phyloP scores from a whole-genome alignment of 2,113 vertebrate species.

The Thalassoma bifasciatum region DNA sequence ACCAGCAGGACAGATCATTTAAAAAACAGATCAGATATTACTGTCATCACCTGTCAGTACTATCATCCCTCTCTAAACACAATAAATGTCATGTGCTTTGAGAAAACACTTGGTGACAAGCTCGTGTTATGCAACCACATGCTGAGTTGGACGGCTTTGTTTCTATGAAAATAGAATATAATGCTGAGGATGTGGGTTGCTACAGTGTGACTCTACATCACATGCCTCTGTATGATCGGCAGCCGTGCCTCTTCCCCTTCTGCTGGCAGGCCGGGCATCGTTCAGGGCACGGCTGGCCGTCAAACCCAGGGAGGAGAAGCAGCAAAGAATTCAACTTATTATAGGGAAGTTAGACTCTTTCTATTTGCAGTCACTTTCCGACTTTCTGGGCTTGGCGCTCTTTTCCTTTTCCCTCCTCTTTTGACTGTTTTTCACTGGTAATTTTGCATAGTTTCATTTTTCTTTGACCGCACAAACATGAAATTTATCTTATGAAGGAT shows the following conservation, averaged over 20 bases:
- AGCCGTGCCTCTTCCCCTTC: constrained; percentile 45
- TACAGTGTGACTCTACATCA: constrained; percentile 57
- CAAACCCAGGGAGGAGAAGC: constrained; percentile 57
- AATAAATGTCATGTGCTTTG: constrained; percentile 24
- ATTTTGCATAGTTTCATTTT: constrained; percentile 17
- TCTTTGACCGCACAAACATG: constrained; percentile 14
- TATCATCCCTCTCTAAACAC: background rate
- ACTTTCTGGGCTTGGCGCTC: constrained; percentile 26
- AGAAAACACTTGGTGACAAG: constrained; percentile 29
- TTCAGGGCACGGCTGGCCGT: constrained; percentile 53
- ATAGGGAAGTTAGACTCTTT: constrained; percentile 66
- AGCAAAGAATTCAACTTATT: constrained; percentile 60
- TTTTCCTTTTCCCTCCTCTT: constrained; percentile 1
- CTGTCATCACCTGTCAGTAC: background rate
- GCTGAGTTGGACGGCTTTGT: background rate
- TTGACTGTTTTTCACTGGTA: background rate
- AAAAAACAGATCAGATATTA: background rate
- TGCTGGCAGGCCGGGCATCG: constrained; percentile 51
- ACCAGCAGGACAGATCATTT: too few relatives aligned
- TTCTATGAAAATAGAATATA: constrained; percentile 51
- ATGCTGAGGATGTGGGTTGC: constrained; percentile 38
- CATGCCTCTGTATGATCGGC: constrained; percentile 55
- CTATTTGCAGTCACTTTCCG: constrained; percentile 67
- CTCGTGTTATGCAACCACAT: constrained; percentile 20
- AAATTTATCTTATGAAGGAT: constrained; percentile 8